Evolutionary conservation across 1,140 invertebrate genomes (phyloP).

Genomic region (Drosophila saltans): DNA sequence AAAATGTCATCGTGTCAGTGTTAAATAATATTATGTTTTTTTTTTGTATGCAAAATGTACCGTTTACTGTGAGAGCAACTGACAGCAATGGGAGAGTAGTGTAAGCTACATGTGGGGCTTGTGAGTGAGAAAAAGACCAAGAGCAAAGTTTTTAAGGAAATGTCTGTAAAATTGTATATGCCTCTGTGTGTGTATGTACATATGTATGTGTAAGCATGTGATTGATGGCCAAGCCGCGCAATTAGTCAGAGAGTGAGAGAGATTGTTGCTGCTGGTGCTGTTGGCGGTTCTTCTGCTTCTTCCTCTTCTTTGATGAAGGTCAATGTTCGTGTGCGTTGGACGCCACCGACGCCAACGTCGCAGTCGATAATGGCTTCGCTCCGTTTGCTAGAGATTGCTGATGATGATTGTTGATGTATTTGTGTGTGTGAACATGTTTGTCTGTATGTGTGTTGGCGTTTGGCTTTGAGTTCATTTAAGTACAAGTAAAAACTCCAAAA

Average conservation of each 20-base stretch:
- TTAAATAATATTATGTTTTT: conserved; percentile 58
- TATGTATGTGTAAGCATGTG: conserved; percentile 25
- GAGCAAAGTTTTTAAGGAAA: conserved; percentile 35
- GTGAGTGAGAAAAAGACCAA: background rate
- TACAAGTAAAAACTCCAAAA: conserved; percentile 23
- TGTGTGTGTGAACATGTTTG: conserved; percentile 19
- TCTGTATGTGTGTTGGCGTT: conserved; percentile 34
- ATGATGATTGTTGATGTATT: conserved; percentile 54
- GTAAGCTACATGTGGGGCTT: conserved; percentile 5
- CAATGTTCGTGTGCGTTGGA: conserved; percentile 71
- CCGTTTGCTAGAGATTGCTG: conserved; percentile 41
- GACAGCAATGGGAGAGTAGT: conserved; percentile 2
- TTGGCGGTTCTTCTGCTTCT: conserved; percentile 36
- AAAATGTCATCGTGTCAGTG: conserved; percentile 49
- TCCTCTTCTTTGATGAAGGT: conserved; percentile 76
- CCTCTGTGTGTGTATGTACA: conserved; percentile 11
- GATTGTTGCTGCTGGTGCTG: conserved; percentile 35
- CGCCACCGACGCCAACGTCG: conserved; percentile 42
- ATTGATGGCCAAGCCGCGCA: conserved; percentile 48
- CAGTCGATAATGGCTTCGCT: conserved; percentile 32
- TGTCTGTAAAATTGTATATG: conserved; percentile 10
- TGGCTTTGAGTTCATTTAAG: conserved; percentile 23
- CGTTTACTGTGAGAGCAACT: conserved; percentile 36
- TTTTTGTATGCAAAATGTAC: conserved; percentile 51
- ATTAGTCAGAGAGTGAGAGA: conserved; percentile 26